Evolutionary conservation across 1,140 invertebrate species (phyloP).

Genomic region (Nasonia longicornis): DNA sequence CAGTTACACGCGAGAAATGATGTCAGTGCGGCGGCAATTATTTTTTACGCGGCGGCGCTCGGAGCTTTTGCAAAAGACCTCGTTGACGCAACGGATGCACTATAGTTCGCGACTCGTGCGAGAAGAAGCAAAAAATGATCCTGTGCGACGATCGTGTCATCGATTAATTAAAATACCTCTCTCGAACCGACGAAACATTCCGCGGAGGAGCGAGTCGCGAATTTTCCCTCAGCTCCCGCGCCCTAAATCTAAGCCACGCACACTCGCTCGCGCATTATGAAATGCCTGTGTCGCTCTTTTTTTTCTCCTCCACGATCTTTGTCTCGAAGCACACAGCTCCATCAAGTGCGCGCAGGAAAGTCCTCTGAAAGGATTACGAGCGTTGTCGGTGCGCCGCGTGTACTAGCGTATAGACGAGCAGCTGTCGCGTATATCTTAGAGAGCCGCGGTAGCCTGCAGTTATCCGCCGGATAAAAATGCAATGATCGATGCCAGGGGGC

Average conservation of each 20-base stretch:
- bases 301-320: background rate
- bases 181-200: background rate
- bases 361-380: slow-evolving; percentile 2
- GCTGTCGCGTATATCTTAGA: slow-evolving; percentile 20
- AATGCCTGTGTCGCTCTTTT: background rate
- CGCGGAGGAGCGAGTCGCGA: background rate
- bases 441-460: background rate
- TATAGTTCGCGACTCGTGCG: too few relatives aligned
- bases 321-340: background rate
- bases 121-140: background rate
- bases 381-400: background rate
- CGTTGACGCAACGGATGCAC: too few relatives aligned
- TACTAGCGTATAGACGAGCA: background rate
- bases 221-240: background rate
- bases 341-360: background rate
- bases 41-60: too few relatives aligned
- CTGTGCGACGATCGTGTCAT: background rate
- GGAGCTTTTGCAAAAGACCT: background rate
- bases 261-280: background rate
- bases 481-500: slow-evolving; percentile 36
- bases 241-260: slow-evolving; percentile 6
- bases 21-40: too few relatives aligned
- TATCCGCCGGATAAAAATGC: slow-evolving; percentile 27
- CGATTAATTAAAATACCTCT: background rate
- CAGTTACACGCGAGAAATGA: too few relatives aligned